These are phyloP conservation scores for Xanthorhoe designata DNA, from an alignment of 2,888 invertebrate genomes.

Conservation along the genomic window DNA sequence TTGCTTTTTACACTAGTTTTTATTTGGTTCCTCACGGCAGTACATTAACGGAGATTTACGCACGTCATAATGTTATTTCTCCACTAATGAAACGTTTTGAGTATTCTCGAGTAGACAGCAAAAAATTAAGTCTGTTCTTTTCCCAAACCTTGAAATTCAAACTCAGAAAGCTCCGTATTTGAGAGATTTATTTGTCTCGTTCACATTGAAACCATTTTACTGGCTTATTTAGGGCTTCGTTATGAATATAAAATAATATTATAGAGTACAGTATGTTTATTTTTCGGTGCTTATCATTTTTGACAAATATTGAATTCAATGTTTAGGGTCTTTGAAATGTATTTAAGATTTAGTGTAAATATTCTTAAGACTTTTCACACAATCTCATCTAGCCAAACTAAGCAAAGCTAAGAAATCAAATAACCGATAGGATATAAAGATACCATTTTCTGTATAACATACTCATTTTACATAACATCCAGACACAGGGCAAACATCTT, in stretches of 20 bases:
- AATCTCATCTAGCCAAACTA: too few species aligned
- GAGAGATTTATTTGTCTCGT: slow-evolving; percentile 13
- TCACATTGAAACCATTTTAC: not conserved
- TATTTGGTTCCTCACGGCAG: slow-evolving; percentile 40
- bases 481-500: too few species aligned
- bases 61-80: slow-evolving; percentile 49
- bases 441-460: too few species aligned
- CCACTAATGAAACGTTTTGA: slow-evolving; percentile 28
- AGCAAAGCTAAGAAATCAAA: too few species aligned
- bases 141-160: too few species aligned
- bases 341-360: not conserved
- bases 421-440: too few species aligned
- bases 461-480: too few species aligned
- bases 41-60: slow-evolving; percentile 53
- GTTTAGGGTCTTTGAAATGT: not conserved
- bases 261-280: not conserved
- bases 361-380: not conserved
- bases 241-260: slow-evolving; percentile 1
- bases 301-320: not conserved
- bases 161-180: slow-evolving; percentile 7
- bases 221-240: slow-evolving; percentile 7
- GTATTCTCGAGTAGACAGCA: slow-evolving; percentile 31
- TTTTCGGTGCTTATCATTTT: not conserved
- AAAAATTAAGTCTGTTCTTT: slow-evolving; percentile 27
- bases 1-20: slow-evolving; percentile 50